Evolutionary conservation across 2,113 vertebrate species (phyloP).

Genomic region (Anser brachyrhynchus): DNA sequence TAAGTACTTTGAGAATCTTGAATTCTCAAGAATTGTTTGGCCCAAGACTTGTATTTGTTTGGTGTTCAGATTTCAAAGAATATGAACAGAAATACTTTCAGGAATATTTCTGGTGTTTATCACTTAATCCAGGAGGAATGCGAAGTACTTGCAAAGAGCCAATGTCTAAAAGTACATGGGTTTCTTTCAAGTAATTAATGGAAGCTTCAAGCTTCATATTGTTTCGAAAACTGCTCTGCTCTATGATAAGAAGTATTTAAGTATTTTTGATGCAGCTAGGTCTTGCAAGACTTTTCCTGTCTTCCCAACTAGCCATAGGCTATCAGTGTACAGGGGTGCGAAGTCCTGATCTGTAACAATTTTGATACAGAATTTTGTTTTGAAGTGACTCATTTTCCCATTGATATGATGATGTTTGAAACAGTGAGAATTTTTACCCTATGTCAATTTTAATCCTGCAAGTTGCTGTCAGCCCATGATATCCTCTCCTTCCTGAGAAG

Average conservation of each 20-base stretch:
- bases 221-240: not conserved
- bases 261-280: not conserved
- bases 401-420: not conserved
- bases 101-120: not conserved
- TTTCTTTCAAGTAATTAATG: not conserved
- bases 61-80: not conserved
- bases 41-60: not conserved
- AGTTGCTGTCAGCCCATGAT: not conserved
- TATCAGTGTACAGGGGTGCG: not conserved
- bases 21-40: not conserved
- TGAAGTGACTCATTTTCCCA: slow-evolving; percentile 10
- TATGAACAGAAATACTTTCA: not conserved
- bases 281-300: not conserved
- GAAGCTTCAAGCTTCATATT: not conserved
- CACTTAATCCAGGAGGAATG: not conserved
- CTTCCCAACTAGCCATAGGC: not conserved
- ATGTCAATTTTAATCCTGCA: not conserved
- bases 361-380: not conserved
- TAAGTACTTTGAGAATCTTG: not conserved
- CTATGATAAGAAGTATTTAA: not conserved
- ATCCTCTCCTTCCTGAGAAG: not conserved
- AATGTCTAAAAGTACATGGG: not conserved
- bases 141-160: not conserved
- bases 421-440: not conserved
- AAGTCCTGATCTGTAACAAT: not conserved